A percentile compares a stretch with the other conserved stretches of the same genome.
These are phyloP conservation scores for cattle (Bos taurus) DNA, from an alignment of 2,113 vertebrate genomes.

Conservation along the genomic window DNA sequence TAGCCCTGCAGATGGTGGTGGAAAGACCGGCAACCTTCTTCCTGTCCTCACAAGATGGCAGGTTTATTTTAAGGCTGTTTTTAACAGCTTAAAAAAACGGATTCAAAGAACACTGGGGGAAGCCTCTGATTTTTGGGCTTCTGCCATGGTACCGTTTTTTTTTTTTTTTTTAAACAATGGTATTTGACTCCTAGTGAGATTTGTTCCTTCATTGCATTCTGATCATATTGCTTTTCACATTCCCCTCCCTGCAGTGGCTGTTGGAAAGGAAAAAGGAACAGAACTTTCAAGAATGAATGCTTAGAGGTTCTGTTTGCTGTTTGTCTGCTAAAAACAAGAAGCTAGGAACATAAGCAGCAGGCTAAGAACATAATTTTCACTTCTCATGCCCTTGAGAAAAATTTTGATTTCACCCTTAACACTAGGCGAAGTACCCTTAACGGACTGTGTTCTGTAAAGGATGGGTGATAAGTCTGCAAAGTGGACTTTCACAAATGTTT, in stretches of 20 bases:
- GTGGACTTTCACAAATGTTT: neutral
- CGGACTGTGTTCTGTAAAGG: neutral
- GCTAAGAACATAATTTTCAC: slow-evolving; percentile 45
- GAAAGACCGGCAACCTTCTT: slow-evolving; percentile 59
- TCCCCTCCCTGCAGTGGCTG: neutral
- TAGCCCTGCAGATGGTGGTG: slow-evolving; percentile 63
- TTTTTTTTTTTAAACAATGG: slow-evolving; percentile 20
- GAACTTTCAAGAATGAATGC: slow-evolving; percentile 23
- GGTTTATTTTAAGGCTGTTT: slow-evolving; percentile 70
- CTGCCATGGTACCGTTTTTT: neutral
- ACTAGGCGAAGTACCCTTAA: neutral
- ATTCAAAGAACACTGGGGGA: slow-evolving; percentile 64
- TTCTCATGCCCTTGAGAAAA: slow-evolving; percentile 18
- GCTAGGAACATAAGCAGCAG: neutral
- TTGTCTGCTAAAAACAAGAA: slow-evolving; percentile 27
- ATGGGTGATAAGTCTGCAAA: neutral
- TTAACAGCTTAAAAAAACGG: slow-evolving; percentile 60
- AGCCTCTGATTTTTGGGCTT: slow-evolving; percentile 59
- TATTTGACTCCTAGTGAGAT: slow-evolving; percentile 57
- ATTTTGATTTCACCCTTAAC: neutral
- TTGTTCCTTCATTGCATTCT: slow-evolving; percentile 58
- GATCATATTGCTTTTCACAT: slow-evolving; percentile 35
- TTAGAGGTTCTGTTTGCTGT: slow-evolving; percentile 47
- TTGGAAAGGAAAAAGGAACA: slow-evolving; percentile 23
- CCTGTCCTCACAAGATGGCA: slow-evolving; percentile 68